Base-by-base conservation (phyloP, 1,140 invertebrate genomes). In the Diachasmimorpha longicaudata region DNA sequence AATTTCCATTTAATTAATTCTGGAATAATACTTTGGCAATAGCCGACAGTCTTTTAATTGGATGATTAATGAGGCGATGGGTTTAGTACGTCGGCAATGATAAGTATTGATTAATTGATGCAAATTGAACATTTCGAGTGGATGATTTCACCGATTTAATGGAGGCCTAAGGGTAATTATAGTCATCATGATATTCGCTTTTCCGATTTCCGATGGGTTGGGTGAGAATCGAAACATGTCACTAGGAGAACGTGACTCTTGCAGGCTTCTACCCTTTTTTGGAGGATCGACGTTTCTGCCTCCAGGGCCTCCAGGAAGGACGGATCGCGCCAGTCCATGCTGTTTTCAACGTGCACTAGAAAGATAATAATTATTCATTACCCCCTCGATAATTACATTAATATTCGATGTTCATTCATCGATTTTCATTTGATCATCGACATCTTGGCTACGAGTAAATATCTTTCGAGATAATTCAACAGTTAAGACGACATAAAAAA, bases 231-330 rank as follows among this genome's bases (percentile, higher is more conserved):
- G 82, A 91, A 91, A 80, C 89, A 91, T 16, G 91, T 91, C 66
- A 90, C 89, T 68, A 91, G 79, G 37, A 91, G 85, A 16, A 91
- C 86, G 76, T 90, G 90, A 72, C 91, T 91, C 77, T 91, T 90
- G 80, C 91, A 91, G 13, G 91, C 91, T 67, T 89, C 88, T 10
- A 91, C 91, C 66, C 91, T 81, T 76, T 91, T 91, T 71, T 90
- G 85, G 42, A 91, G 82, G 71, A 91, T 91, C 37, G 83, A 82
- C 0, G 91, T 92, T 78, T 92, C 91, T 16, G 85, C 84, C 78
- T 90, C 88, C 10, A 92, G 84, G 25, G 91, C 91, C 81, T 91
- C 91, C 25, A 92, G 73, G 79, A 91, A 91, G 69, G 89, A 88
- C 14, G 90, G 89, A 78, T 91, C 86, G 52, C 85, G 82, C 83